Evolutionary conservation across 2,113 vertebrate species (phyloP).

Genomic region (Ahaetulla prasina): DNA sequence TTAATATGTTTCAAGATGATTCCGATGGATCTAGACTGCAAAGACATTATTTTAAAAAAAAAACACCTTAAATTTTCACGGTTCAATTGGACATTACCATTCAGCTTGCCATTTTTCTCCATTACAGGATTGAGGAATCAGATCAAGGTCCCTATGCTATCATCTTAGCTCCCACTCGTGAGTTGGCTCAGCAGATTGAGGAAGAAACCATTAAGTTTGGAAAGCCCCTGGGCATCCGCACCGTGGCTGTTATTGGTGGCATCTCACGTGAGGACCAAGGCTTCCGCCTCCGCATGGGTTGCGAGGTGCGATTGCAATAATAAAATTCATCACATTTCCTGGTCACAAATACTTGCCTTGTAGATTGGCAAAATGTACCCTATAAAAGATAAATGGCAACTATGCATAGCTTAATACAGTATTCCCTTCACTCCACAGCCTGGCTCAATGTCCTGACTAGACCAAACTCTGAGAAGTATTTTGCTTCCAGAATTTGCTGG

Average conservation of each 20-base stretch:
- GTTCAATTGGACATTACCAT: background rate
- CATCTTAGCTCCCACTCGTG: slow-evolving; percentile 94
- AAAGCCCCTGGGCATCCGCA: slow-evolving; percentile 93
- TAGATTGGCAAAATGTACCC: background rate
- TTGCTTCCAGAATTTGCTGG: rapidly evolving
- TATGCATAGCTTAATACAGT: background rate
- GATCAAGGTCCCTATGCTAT: slow-evolving; percentile 97
- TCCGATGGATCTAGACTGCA: background rate
- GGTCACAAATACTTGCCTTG: background rate
- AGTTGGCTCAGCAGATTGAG: slow-evolving; percentile 97
- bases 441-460: background rate
- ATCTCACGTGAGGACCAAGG: slow-evolving; percentile 98
- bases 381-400: background rate
- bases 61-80: background rate
- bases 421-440: no score
- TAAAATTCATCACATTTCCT: background rate
- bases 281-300: slow-evolving; percentile 95
- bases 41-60: background rate
- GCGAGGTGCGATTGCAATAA: slow-evolving; percentile 75
- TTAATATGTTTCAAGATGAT: background rate
- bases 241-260: slow-evolving; percentile 94
- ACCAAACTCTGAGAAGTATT: background rate
- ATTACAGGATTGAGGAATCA: slow-evolving; percentile 88
- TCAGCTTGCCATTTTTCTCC: background rate
- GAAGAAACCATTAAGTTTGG: slow-evolving; percentile 98